phyloP scores from a whole-genome alignment of 2,113 vertebrate species.

The Lipophrys pholis region DNA sequence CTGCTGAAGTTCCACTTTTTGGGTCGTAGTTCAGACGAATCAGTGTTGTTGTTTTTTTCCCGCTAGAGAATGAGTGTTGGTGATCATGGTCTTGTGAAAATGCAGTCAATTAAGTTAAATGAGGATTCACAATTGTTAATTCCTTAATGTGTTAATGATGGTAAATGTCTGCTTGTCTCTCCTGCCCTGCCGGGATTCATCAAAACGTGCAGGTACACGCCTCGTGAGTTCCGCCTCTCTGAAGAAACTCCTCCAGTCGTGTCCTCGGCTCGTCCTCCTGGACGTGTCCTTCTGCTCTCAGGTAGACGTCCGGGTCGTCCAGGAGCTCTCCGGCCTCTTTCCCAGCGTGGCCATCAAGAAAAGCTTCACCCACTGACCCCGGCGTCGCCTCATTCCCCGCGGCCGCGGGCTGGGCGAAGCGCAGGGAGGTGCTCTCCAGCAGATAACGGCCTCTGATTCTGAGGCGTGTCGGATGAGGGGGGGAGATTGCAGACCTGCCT shows the following conservation, averaged over 20 bases:
- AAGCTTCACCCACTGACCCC: slow-evolving; percentile 95
- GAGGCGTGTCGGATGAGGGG: slow-evolving; percentile 40
- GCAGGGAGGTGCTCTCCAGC: slow-evolving; percentile 37
- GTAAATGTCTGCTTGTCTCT: not conserved
- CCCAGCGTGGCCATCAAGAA: slow-evolving; percentile 96
- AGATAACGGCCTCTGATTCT: slow-evolving; percentile 39
- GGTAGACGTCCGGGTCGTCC: slow-evolving; percentile 91
- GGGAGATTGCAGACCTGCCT: slow-evolving; percentile 19
- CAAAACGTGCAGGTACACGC: slow-evolving; percentile 71
- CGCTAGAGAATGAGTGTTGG: not conserved
- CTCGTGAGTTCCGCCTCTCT: slow-evolving; percentile 92
- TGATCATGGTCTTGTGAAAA: too few relatives aligned
- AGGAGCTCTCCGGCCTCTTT: slow-evolving; percentile 91
- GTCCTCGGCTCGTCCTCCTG: slow-evolving; percentile 90
- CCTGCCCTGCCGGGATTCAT: not conserved
- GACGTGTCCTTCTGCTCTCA: slow-evolving; percentile 99
- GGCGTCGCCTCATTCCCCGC: slow-evolving; percentile 15
- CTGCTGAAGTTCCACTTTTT: slow-evolving; percentile 14
- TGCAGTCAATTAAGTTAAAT: too few relatives aligned
- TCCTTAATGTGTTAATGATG: too few relatives aligned
- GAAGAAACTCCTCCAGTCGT: slow-evolving; percentile 93
- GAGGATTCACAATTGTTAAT: too few relatives aligned
- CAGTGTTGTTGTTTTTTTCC: not conserved
- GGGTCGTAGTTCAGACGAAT: slow-evolving; percentile 4
- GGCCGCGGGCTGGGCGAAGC: slow-evolving; percentile 15